Percentiles rank a stretch among this genome's conserved stretches.
phyloP scores from a whole-genome alignment of 2,888 invertebrate species.

The Gastracanthus pulcherrimus region DNA sequence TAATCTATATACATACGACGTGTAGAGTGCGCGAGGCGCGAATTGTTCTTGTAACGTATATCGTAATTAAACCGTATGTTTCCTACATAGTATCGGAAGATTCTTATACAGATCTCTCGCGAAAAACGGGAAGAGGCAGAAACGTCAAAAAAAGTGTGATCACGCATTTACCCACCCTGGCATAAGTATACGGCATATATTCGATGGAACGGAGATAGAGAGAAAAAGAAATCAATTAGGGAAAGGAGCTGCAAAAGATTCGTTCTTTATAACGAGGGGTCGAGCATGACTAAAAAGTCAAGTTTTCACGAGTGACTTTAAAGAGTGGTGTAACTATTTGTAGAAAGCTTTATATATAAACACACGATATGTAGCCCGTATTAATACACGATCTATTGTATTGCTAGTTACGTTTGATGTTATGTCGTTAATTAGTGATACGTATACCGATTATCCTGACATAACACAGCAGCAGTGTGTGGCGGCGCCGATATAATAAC shows the following conservation, averaged over 20 bases:
- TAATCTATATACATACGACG: slow-evolving; percentile 46
- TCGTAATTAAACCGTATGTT: slow-evolving; percentile 47
- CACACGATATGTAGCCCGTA: slow-evolving; percentile 33
- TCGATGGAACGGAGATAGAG: slow-evolving; percentile 15
- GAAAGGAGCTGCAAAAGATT: slow-evolving; percentile 67
- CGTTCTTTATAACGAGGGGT: no score
- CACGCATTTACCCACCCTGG: slow-evolving; percentile 70
- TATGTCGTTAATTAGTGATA: slow-evolving; percentile 70
- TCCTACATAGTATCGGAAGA: slow-evolving; percentile 31
- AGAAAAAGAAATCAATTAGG: not conserved
- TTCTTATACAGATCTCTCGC: slow-evolving; percentile 46
- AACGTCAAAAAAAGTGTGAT: slow-evolving; percentile 71
- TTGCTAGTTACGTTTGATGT: slow-evolving; percentile 73
- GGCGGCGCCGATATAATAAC: slow-evolving; percentile 71
- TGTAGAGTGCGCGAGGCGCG: slow-evolving; percentile 25
- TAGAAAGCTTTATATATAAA: slow-evolving; percentile 66
- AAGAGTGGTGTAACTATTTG: slow-evolving; percentile 71
- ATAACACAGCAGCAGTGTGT: slow-evolving; percentile 59
- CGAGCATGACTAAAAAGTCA: no score
- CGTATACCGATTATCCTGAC: slow-evolving; percentile 59
- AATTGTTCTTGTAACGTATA: slow-evolving; percentile 50
- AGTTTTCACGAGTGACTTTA: slow-evolving; percentile 58
- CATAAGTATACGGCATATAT: slow-evolving; percentile 75
- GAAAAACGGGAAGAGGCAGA: slow-evolving; percentile 53
- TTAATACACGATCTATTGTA: slow-evolving; percentile 60